These are phyloP conservation scores for Papilio helenus DNA, from an alignment of 1,140 invertebrate genomes.

Conservation along the genomic window DNA sequence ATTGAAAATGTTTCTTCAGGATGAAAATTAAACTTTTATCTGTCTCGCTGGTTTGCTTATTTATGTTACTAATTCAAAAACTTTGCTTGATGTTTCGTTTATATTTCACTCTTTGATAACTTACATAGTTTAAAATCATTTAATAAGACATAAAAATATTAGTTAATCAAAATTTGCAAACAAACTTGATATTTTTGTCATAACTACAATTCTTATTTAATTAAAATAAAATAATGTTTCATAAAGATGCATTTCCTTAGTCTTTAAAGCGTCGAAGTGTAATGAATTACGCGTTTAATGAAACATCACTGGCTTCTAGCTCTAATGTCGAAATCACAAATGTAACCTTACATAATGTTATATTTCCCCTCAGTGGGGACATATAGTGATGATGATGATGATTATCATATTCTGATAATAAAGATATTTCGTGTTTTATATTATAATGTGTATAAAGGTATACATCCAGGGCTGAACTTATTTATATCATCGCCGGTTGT, in stretches of 20 bases:
- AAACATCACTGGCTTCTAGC: background rate
- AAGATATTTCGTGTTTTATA: too few species aligned
- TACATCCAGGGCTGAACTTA: constrained; percentile 4
- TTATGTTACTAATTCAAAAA: background rate
- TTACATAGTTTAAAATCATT: background rate
- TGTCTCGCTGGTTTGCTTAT: background rate
- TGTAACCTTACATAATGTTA: constrained; percentile 48
- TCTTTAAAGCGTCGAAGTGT: background rate
- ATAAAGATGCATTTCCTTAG: background rate
- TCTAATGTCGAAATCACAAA: constrained; percentile 13
- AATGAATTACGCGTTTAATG: background rate
- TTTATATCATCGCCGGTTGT: background rate
- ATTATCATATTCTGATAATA: too few species aligned
- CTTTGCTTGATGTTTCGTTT: background rate
- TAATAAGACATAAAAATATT: background rate
- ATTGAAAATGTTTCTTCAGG: background rate
- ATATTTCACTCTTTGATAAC: background rate
- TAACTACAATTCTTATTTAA: too few species aligned
- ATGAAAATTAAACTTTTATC: background rate
- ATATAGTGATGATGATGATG: too few species aligned
- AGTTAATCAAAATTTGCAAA: too few species aligned
- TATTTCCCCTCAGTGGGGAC: too few species aligned
- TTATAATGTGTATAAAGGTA: background rate
- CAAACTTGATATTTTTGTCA: too few species aligned
- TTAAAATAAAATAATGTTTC: too few species aligned